A percentile compares a stretch with the other conserved stretches of the same genome.
These are phyloP conservation scores for Rhagophthalmus giganteus DNA, from an alignment of 2,888 invertebrate species.

Conservation along the genomic window DNA sequence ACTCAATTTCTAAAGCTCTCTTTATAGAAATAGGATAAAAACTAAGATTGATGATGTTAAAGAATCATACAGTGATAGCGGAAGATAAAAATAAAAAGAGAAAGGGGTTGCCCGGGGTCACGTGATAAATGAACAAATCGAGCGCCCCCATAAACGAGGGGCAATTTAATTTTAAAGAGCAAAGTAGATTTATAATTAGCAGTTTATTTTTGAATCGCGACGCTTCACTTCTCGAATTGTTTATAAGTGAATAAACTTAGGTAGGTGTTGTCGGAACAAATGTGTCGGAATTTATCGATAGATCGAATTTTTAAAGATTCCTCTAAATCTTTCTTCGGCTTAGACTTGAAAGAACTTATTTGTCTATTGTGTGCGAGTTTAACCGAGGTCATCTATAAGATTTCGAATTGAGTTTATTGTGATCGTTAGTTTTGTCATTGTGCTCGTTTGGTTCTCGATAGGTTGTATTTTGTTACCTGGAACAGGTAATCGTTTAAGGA, in stretches of 20 bases:
- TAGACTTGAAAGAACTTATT: constrained; percentile 26
- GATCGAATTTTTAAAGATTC: constrained; percentile 18
- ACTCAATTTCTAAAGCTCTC: too few relatives aligned
- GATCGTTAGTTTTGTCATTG: constrained; percentile 31
- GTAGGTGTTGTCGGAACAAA: constrained; percentile 10
- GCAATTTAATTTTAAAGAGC: too few relatives aligned
- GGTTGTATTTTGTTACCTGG: constrained; percentile 24
- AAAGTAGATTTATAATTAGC: too few relatives aligned
- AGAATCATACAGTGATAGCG: too few relatives aligned
- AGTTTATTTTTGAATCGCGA: too few relatives aligned
- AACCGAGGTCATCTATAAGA: constrained; percentile 39
- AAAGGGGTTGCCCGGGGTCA: too few relatives aligned
- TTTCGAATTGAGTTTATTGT: constrained; percentile 37
- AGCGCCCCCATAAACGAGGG: too few relatives aligned
- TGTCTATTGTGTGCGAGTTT: constrained; percentile 34
- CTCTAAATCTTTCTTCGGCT: constrained; percentile 17
- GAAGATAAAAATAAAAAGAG: too few relatives aligned
- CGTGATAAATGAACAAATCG: too few relatives aligned
- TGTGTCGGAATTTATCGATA: constrained; percentile 15
- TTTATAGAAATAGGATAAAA: too few relatives aligned
- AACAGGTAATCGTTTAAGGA: constrained; percentile 25
- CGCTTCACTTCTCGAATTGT: too few relatives aligned
- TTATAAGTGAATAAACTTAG: constrained; percentile 6
- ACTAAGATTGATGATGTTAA: too few relatives aligned
- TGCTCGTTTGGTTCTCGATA: constrained; percentile 16